Evolutionary conservation across 2,797 vertebrate genomes (phyloP).

Genomic region (Thripadectes ignobilis): DNA sequence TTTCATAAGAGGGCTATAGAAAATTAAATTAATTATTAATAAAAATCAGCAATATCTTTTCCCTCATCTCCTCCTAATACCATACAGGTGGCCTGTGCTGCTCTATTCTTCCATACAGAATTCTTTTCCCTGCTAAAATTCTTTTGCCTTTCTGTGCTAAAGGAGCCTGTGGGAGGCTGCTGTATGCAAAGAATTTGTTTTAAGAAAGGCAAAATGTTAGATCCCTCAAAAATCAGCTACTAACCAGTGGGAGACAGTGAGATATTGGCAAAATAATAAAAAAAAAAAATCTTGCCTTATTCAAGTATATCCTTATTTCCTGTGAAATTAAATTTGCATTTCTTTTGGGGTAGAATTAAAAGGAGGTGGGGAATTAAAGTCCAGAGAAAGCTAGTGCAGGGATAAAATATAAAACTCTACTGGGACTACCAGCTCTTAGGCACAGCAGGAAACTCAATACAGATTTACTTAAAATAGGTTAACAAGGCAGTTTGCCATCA

Average conservation of each 20-base stretch:
- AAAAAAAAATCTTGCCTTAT: not conserved
- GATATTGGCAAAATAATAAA: not conserved
- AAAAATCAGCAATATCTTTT: slow-evolving; percentile 36
- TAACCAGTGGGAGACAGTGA: slow-evolving; percentile 43
- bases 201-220: slow-evolving; percentile 50
- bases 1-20: slow-evolving; percentile 23
- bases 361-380: slow-evolving; percentile 54
- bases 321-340: slow-evolving; percentile 63
- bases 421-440: slow-evolving; percentile 61
- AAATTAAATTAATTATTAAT: slow-evolving; percentile 63
- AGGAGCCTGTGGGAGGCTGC: slow-evolving; percentile 50
- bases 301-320: slow-evolving; percentile 53
- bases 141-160: slow-evolving; percentile 27
- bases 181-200: slow-evolving; percentile 60
- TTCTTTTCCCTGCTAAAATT: slow-evolving; percentile 12
- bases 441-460: slow-evolving; percentile 66
- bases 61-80: not conserved
- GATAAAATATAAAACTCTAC: slow-evolving; percentile 56
- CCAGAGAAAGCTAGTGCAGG: slow-evolving; percentile 35
- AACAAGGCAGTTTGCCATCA: slow-evolving; percentile 67
- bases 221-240: slow-evolving; percentile 48
- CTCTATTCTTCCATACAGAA: slow-evolving; percentile 28
- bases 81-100: not conserved
- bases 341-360: slow-evolving; percentile 42
- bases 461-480: slow-evolving; percentile 70